Base-by-base conservation (phyloP, 2,888 invertebrate species). In the Mamestra brassicae region DNA sequence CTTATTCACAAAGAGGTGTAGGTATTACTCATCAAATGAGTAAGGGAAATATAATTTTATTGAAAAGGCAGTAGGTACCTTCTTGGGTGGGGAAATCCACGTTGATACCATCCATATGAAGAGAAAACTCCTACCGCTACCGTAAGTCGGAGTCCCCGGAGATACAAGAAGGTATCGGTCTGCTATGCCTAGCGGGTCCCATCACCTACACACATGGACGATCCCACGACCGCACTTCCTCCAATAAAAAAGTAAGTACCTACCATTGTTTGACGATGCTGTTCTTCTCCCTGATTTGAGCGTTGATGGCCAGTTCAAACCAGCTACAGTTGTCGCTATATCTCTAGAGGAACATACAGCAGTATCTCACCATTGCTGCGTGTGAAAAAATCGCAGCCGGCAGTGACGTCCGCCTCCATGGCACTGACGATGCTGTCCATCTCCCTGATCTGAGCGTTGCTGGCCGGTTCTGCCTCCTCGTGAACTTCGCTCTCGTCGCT, bases 401-500 rank as follows among this genome's bases (percentile, higher is more conserved):
- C 94, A 66, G 90, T 95, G 87, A 91, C 97, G 76, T 97, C 97
- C 3, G 97, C 96, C 87, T 97, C 97, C 97, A 97, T 97, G 2
- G 97, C 97, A 87, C 95, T 96, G 63, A 97, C 97, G 76, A 97
- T 97, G 85, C 95, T 95, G 83, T 95, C 95, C 94, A 96, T 96
- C 85, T 97, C 96, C 3, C 93, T 85, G 45, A 95, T 95, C 89
- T 96, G 96, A 2, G 91, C 96, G 77, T 92, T 94, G 84, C 94
- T 93, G 3, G 94, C 93, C 11, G 93, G 92, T 76, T 94, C 95
- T 0, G 83, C 65, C 34, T 93, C 95, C 34, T 91, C 93, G 11
- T 89, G 93, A 6, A 84, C 72, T 42, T 94, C 94, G 55, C 87
- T 88, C 70, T 93, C 94, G 26, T 94, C 95, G 80, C 92, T 93